Evolutionary conservation across 1,140 invertebrate species (phyloP), one percentile per base, ranked within the genome.

Genomic region (Anoplophora glabripennis): DNA sequence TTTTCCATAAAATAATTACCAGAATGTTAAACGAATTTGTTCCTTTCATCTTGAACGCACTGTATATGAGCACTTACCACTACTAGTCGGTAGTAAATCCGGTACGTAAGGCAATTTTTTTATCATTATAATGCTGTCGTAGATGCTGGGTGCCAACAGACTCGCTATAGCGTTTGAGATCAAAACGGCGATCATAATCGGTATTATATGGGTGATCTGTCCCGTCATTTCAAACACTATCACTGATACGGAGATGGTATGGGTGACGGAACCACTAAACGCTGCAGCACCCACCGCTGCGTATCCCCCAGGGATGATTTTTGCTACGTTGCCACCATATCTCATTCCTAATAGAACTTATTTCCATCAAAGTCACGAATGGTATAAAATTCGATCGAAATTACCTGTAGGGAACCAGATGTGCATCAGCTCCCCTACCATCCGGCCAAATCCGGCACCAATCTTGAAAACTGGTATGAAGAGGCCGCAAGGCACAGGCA

Each of bases 71-170:
- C n/a, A n/a, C 76, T 78, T 72, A 89, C 88, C 87, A 71, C 88
- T 89, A 67, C 86, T 87, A 14, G 89, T 90, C 0, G 90, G 89
- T 7, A 93, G 75, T 40, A 94, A 82, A 69, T 93, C 90, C 1
- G 96, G 96, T 40, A 99, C 76, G 78, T 98, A 99, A 0, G 96
- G 96, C 64, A 99, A 79, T 73, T 95, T 94, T 79, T 98, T 98
- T 68, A 99, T 95, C 60, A 94, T 81, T 62, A 99, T 98, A 69
- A 98, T 98, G 74, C 92, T 96, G 80, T 99, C 96, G 79, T 98
- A 99, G 67, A 98, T 92, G 28, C 95, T 98, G 0, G 96, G 96
- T 72, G 97, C 93, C 0, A 99, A 81, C 8, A 93, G 78, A 14
- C 93, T 86, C 0, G 94, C 93, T 18, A 97, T 88, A 0, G 93